Conservation (phyloP, 1,140 invertebrate genomes). For the Antheraea mylitta region DNA sequence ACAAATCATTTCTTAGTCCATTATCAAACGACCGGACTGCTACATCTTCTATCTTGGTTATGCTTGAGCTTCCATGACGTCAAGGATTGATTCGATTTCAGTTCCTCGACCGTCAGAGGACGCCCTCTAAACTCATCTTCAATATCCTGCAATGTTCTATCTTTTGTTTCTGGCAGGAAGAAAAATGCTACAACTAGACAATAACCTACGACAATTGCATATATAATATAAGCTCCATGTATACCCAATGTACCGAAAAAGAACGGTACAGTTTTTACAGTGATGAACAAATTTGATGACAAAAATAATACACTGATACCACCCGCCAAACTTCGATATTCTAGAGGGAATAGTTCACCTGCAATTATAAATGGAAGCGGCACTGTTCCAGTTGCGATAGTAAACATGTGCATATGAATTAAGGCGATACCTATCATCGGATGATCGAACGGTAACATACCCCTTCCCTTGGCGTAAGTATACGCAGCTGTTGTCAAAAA, state of each 20-base stretch:
- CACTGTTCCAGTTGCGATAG: constrained; percentile 44
- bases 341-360: constrained; percentile 47
- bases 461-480: constrained; percentile 29
- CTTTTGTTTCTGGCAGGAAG: constrained; percentile 50
- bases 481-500: constrained; percentile 35
- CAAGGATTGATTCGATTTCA: constrained; percentile 46
- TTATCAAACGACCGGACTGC: constrained; percentile 43
- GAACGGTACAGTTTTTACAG: constrained; percentile 41
- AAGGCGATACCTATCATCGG: constrained; percentile 36
- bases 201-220: constrained; percentile 31
- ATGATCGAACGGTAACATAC: constrained; percentile 32
- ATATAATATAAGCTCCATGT: constrained; percentile 39
- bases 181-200: constrained; percentile 32
- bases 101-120: constrained; percentile 41
- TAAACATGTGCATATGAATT: constrained; percentile 46
- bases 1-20: background rate
- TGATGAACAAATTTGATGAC: constrained; percentile 44
- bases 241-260: constrained; percentile 38
- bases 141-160: constrained; percentile 50
- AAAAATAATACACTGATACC: constrained; percentile 44
- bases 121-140: constrained; percentile 52
- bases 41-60: constrained; percentile 53
- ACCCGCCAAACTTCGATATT: constrained; percentile 46
- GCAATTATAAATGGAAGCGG: constrained; percentile 49
- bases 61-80: constrained; percentile 39